Percentiles rank a stretch among this genome's conserved stretches.
Evolutionary conservation across 2,113 vertebrate genomes (phyloP).

Genomic region (Gavialis gangeticus): DNA sequence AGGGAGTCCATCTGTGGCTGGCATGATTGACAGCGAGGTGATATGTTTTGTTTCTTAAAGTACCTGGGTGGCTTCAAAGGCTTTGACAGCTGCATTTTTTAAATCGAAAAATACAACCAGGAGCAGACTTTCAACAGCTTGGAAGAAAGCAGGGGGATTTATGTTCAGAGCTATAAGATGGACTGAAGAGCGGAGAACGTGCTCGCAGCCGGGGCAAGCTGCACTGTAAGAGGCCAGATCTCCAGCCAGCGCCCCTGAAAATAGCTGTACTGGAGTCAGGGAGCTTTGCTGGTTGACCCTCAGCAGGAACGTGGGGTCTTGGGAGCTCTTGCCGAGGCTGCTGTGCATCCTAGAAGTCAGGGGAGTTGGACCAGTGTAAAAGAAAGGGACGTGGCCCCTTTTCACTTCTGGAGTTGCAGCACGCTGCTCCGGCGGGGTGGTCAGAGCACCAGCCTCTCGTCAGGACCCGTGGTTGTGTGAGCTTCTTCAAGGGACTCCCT

Average conservation of each 20-base stretch:
- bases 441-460: too few relatives aligned
- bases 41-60: slow-evolving; percentile 26
- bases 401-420: background rate
- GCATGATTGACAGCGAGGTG: slow-evolving; percentile 47
- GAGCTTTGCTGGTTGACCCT: fast-evolving
- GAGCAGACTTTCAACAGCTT: background rate
- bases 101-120: slow-evolving; percentile 46
- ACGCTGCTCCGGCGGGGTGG: fast-evolving
- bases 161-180: background rate
- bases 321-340: background rate
- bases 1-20: slow-evolving; percentile 51
- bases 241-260: background rate
- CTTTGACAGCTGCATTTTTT: slow-evolving; percentile 56
- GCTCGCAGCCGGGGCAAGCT: background rate
- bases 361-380: background rate
- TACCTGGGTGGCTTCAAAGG: background rate
- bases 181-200: background rate
- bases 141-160: slow-evolving; percentile 23
- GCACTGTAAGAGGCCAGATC: background rate
- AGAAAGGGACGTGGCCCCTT: background rate
- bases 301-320: background rate
- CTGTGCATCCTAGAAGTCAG: background rate
- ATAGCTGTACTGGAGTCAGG: background rate
- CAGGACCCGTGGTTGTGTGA: background rate
- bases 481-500: background rate